Evolutionary conservation across 2,888 invertebrate species (phyloP), one percentile per base, ranked within the genome.

Genomic region (Osmoderma eremita): DNA sequence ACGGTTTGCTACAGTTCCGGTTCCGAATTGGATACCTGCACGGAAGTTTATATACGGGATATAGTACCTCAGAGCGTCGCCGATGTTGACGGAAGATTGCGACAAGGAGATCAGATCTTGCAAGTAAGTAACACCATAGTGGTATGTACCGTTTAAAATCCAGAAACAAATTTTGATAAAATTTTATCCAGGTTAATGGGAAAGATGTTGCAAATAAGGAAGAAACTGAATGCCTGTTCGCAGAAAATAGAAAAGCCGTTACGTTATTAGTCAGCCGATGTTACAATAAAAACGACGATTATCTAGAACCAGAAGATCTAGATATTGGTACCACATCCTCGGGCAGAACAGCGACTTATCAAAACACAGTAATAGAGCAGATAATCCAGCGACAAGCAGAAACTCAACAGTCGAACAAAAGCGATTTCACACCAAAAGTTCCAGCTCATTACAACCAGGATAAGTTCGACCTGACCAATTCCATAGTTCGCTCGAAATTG

Each of bases 31-130:
- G 84, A 85, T 66, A 84, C 83, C 42, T 83, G 83, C 69, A 83
- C 84, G 67, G 90, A 90, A 78, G 88, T 91, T 63, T 90, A 88
- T 77, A 88, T 91, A 73, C 87, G 89, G 75, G 88, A 89, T 81
- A 87, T 88, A 74, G 84, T 86, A 66, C 84, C 86, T 20, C 84
- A 86, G 71, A 87, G 88, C 75, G 82, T 88, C 17, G 88, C 88
- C 3, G 86, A 84, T 24, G 80, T 83, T 48, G 88, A 88, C 75
- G 88, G 88, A 24, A 84, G 88, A 38, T 78, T 88, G 38, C 81
- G 85, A 39, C 86, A 87, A 74, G 88, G 88, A 30, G 88, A 88
- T 81, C 88, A 88, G 81, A 87, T 88, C 71, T 78, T 88, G 53
- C 87, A 86, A 79, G 86, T 87, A 76, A 76, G 72, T 71, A n/a